Base-by-base conservation (phyloP, 92 coral and sea anemone species). In the Actinernus sp. region DNA sequence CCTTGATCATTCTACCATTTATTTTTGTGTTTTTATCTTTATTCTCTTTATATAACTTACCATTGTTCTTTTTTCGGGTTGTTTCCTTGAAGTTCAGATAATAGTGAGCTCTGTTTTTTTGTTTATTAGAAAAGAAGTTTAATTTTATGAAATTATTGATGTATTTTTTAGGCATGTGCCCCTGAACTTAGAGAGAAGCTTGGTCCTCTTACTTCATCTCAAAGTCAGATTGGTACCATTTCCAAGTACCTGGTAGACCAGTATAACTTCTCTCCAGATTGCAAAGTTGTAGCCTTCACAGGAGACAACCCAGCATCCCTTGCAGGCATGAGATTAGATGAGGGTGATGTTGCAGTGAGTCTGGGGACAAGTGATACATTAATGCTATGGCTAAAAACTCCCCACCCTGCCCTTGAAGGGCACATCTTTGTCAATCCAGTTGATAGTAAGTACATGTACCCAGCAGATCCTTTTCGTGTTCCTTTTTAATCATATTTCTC, bases 231-330 rank as follows among this genome's bases (percentile, higher is more conserved):
- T 65, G 97, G 98, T 24, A 11, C 55, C n/a, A 52, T 91, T 44
- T 94, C 98, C 7, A 63, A 81, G 19, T 94, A 94, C 75, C 78
- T 94, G 81, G 76, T 88, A 16, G 71, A 76, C 10, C 65, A 60
- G 54, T 84, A 83, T 84, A 95, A 95, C 0, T 94, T 94, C 69
- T 48, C 72, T 28, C 80, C 70, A 45, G 83, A 78, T 23, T 94
- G 98, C 40, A 82, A 91, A 58, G 97, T 94, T 51, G 95, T 94
- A 20, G 98, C 97, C 21, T 94, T 94, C 58, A 94, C 98, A 24
- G 98, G 98, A 20, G 98, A 94, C 29, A 94, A 94, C 76, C 98
- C 98, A 41, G 98, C 97, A 26, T 94, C 98, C 52, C 85, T 94
- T 36, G 98, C 98, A 14, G 98, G 98, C 31, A 92, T 91, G 89